Evolutionary conservation across 2,888 invertebrate species (phyloP).

Genomic region (Rosalia funebris): DNA sequence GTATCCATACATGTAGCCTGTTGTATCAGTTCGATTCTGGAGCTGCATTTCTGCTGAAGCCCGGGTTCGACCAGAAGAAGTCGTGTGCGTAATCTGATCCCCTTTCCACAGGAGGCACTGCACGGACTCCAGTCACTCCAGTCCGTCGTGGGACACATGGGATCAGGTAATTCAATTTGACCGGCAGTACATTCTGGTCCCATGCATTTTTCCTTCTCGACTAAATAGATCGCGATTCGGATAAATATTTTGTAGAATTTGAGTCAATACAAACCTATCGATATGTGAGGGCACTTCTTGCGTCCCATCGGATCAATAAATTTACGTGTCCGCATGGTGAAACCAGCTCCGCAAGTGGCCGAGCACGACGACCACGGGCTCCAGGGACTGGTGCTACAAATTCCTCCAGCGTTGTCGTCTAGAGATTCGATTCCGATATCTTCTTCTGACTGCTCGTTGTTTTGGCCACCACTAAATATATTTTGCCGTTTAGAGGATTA

Average conservation of each 20-base stretch:
- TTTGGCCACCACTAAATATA: too few relatives aligned
- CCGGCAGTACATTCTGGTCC: conserved; percentile 66
- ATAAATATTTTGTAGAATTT: too few relatives aligned
- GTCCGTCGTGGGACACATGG: conserved; percentile 79
- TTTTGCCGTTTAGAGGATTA: too few relatives aligned
- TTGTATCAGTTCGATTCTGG: conserved; percentile 78
- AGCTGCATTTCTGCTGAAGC: conserved; percentile 73
- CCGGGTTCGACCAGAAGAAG: conserved; percentile 75
- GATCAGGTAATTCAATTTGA: conserved; percentile 69
- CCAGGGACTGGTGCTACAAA: conserved; percentile 80
- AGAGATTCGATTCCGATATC: conserved; percentile 46
- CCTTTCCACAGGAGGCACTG: conserved; percentile 87
- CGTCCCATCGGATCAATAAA: conserved; percentile 80
- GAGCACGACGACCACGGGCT: conserved; percentile 88
- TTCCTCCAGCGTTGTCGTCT: conserved; percentile 62
- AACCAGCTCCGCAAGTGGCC: conserved; percentile 83
- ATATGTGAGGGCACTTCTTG: conserved; percentile 84
- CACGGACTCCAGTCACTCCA: conserved; percentile 96
- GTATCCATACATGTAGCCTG: conserved; percentile 76
- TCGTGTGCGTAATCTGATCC: conserved; percentile 78
- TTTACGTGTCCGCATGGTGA: conserved; percentile 77
- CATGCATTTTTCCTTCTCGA: conserved; percentile 86
- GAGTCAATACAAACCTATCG: conserved; percentile 69
- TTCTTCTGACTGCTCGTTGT: conserved; percentile 51
- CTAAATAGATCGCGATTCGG: conserved; percentile 59